Evolutionary conservation across 2,797 vertebrate genomes (phyloP).

Genomic region (Vultur gryphus): DNA sequence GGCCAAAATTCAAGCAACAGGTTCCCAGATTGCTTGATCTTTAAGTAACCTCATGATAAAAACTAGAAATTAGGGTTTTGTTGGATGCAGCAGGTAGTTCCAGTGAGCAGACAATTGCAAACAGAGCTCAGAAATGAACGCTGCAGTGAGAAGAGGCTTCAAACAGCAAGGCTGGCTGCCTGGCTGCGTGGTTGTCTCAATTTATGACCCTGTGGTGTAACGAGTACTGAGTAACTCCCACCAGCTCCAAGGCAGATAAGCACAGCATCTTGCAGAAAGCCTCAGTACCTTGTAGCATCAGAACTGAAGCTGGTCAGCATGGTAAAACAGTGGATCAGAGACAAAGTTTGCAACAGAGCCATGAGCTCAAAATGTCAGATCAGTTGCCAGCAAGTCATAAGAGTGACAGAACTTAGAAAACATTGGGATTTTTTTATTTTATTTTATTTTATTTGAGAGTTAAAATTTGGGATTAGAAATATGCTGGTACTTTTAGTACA

Average conservation of each 20-base stretch:
- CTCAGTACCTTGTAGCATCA: not conserved
- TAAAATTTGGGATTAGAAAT: not conserved
- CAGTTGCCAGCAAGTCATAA: not conserved
- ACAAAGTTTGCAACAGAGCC: not conserved
- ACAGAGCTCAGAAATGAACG: not conserved
- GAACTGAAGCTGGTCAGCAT: not conserved
- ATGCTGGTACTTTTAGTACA: not conserved
- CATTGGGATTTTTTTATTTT: not conserved
- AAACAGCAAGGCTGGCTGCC: not conserved
- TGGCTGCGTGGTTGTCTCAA: not conserved
- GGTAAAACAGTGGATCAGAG: not conserved
- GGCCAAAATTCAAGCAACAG: not conserved
- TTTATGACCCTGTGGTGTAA: not conserved
- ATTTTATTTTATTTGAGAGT: not conserved
- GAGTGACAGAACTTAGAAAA: not conserved
- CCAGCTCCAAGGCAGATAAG: not conserved
- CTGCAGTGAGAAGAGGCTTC: not conserved
- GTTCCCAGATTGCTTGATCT: not conserved
- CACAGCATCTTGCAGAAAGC: not conserved
- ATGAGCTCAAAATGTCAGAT: not conserved
- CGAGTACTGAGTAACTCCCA: not conserved
- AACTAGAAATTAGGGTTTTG: accelerated
- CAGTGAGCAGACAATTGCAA: not conserved
- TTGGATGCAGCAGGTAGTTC: not conserved
- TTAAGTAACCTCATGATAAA: not conserved